Percentiles rank a stretch among this genome's conserved stretches.
Conservation (phyloP, 2,888 invertebrate species). For the Mythimna lalbum region DNA sequence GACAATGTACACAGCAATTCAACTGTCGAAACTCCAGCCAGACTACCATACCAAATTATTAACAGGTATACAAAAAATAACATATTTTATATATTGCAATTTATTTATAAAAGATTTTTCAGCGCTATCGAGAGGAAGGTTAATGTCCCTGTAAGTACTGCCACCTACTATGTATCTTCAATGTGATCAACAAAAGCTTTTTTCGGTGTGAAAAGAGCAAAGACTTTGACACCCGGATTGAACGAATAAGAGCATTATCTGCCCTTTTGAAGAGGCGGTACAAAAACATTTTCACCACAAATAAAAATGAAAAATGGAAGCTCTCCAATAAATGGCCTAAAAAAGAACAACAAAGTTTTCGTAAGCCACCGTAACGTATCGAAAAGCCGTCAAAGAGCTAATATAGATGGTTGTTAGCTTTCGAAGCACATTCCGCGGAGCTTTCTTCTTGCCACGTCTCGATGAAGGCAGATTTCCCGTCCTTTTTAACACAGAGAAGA, state of each 20-base stretch:
- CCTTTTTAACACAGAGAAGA: constrained; percentile 30
- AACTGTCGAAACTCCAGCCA: neutral
- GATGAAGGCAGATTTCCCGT: constrained; percentile 34
- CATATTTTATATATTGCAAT: neutral
- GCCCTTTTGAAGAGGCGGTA: constrained; percentile 6
- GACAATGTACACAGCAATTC: constrained; percentile 1
- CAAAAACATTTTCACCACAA: constrained; percentile 17
- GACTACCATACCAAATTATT: neutral
- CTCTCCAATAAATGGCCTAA: constrained; percentile 27
- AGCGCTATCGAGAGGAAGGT: neutral
- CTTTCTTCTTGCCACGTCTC: constrained; percentile 35
- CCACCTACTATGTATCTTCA: neutral
- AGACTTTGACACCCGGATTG: neutral
- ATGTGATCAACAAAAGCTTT: neutral
- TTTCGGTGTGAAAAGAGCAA: neutral
- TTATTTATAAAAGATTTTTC: neutral
- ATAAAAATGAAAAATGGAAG: constrained; percentile 41
- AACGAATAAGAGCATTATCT: constrained; percentile 4
- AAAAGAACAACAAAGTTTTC: constrained; percentile 45
- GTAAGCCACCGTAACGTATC: constrained; percentile 38
- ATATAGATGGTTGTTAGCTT: constrained; percentile 45
- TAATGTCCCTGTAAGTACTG: neutral
- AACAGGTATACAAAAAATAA: neutral
- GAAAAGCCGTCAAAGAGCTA: constrained; percentile 43
- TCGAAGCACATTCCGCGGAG: constrained; percentile 39